Conservation (phyloP, 2,888 invertebrate genomes). For the Orthonevra nobilis region DNA sequence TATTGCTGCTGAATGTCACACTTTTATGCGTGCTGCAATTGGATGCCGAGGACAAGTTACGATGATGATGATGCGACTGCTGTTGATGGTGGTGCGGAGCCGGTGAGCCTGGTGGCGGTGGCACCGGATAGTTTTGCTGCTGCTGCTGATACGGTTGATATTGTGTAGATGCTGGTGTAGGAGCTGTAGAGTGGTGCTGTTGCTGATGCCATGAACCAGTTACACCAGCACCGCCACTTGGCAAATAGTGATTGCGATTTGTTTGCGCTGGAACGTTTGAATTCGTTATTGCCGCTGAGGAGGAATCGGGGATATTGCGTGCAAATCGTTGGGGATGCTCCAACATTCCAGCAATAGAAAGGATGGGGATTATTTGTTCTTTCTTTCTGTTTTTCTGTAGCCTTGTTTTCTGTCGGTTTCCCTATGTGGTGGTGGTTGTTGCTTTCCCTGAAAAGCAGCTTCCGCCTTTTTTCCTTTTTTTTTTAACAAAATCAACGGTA, state of each 20-base stretch:
- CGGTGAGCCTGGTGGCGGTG: constrained; percentile 71
- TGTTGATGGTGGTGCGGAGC: constrained; percentile 70
- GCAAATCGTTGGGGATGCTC: constrained; percentile 83
- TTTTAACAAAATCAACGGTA: too few relatives aligned
- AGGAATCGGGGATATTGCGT: constrained; percentile 85
- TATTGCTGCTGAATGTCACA: constrained; percentile 79
- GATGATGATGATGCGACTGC: constrained; percentile 79
- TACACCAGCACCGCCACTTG: constrained; percentile 78
- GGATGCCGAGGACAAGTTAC: constrained; percentile 79
- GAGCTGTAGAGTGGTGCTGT: constrained; percentile 69
- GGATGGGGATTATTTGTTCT: constrained; percentile 22
- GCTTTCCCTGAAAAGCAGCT: constrained; percentile 58
- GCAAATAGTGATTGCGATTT: constrained; percentile 71
- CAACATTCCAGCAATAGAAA: constrained; percentile 78
- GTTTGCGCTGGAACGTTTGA: constrained; percentile 80
- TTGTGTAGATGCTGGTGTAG: constrained; percentile 76
- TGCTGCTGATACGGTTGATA: constrained; percentile 75
- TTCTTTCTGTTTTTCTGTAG: constrained; percentile 2
- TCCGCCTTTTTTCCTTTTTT: too few relatives aligned
- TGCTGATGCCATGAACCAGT: constrained; percentile 74
- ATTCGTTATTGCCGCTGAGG: constrained; percentile 77
- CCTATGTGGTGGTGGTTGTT: constrained; percentile 50
- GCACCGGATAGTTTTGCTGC: constrained; percentile 71
- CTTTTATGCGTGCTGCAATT: constrained; percentile 80
- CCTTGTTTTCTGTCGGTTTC: not conserved